Percentiles rank a stretch among this genome's conserved stretches.
Evolutionary conservation across 2,113 vertebrate species (phyloP).

Genomic region (Anolis carolinensis): DNA sequence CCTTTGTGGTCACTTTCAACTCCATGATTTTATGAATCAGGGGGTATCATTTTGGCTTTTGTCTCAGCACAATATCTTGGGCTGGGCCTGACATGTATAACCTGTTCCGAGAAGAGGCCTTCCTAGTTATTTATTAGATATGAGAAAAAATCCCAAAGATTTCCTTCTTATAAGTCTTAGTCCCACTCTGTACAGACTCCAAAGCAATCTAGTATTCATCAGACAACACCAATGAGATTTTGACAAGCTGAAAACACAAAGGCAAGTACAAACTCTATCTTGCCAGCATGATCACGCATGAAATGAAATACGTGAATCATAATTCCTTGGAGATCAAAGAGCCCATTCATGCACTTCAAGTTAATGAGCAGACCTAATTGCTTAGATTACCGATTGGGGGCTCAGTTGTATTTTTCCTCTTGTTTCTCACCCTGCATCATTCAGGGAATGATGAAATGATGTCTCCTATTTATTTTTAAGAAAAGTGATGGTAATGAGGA

Average conservation of each 20-base stretch:
- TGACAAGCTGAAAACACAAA: background rate
- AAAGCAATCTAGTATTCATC: background rate
- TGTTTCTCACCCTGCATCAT: conserved; percentile 19
- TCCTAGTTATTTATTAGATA: background rate
- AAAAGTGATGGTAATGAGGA: background rate
- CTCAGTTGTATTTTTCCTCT: background rate
- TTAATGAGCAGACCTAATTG: background rate
- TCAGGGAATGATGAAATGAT: conserved; percentile 22
- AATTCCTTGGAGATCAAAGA: conserved; percentile 6
- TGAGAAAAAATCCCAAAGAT: conserved; percentile 19
- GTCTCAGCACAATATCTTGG: background rate
- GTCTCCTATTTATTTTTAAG: background rate
- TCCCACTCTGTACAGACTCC: conserved; percentile 15
- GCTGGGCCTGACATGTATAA: background rate
- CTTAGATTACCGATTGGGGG: background rate
- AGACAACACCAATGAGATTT: background rate
- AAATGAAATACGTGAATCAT: background rate
- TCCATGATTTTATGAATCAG: no score
- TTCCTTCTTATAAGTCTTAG: background rate
- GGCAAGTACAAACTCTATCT: background rate
- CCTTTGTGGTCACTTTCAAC: no score
- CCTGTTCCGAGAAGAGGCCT: background rate
- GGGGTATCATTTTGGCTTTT: no score
- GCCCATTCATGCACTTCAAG: background rate
- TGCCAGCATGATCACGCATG: background rate